A percentile compares a stretch with the other conserved stretches of the same genome.
Conservation (phyloP, 2,888 invertebrate genomes). For the Callyntrura sp. region DNA sequence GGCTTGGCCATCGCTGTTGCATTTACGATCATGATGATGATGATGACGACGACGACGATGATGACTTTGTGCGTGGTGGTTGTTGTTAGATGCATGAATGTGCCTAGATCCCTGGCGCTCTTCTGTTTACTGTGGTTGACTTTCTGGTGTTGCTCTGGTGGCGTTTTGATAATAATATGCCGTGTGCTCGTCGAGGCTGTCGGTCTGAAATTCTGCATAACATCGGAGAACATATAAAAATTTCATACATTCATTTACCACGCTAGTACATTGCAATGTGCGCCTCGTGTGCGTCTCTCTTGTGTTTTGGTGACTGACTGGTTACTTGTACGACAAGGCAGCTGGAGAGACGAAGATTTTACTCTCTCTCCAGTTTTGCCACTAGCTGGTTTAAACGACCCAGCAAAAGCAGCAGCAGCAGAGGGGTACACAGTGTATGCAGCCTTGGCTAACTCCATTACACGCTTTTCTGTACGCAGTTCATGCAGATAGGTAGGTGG, state of each 20-base stretch:
- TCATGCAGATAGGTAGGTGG: not conserved
- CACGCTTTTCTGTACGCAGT: no score
- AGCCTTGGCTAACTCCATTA: conserved; percentile 16
- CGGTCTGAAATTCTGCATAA: conserved; percentile 26
- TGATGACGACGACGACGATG: conserved; percentile 9
- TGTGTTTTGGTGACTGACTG: conserved; percentile 34
- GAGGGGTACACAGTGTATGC: not conserved
- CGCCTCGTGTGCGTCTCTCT: conserved; percentile 17
- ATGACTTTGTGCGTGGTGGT: not conserved
- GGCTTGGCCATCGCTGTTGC: not conserved
- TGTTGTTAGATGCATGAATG: conserved; percentile 8
- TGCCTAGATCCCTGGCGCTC: not conserved
- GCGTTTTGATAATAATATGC: not conserved
- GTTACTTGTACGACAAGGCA: conserved; percentile 1
- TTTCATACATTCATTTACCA: not conserved
- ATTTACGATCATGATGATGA: not conserved
- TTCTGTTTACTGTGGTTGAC: conserved; percentile 16
- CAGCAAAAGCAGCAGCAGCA: not conserved
- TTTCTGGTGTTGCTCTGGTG: conserved; percentile 38
- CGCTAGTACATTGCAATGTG: not conserved
- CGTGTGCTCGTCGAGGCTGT: not conserved
- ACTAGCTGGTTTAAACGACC: no score
- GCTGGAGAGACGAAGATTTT: conserved; percentile 36
- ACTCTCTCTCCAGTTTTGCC: conserved; percentile 5
- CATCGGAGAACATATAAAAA: not conserved